Evolutionary conservation across 2,888 invertebrate species (phyloP).

Genomic region (Neoitamus cyanurus): DNA sequence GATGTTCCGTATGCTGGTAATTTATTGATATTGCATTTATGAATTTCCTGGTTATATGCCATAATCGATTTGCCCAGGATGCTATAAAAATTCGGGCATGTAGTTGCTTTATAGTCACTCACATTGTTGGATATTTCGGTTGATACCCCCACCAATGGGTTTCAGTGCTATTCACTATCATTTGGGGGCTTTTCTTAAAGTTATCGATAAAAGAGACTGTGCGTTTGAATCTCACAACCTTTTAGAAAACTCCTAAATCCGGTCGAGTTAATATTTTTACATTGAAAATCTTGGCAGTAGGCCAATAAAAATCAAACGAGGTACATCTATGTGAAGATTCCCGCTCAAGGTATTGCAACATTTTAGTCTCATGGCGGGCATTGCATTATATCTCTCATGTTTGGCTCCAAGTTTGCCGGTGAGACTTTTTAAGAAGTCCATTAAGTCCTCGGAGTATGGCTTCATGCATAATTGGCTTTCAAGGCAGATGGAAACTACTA

Average conservation of each 20-base stretch:
- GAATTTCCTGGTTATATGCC: neutral
- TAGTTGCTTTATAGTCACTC: neutral
- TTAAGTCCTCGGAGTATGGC: neutral
- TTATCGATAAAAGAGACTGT: neutral
- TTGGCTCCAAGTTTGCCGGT: neutral
- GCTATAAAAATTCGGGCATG: neutral
- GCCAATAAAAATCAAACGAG: neutral
- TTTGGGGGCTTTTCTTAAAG: neutral
- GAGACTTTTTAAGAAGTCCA: neutral
- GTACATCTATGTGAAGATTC: neutral
- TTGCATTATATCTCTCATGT: neutral
- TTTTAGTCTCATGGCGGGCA: neutral
- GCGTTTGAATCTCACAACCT: neutral
- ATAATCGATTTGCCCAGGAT: neutral
- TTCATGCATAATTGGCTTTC: neutral
- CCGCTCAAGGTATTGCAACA: neutral
- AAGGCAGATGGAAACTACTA: neutral
- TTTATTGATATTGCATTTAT: neutral
- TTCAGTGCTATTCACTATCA: neutral
- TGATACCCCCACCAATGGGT: neutral
- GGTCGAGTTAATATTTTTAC: neutral
- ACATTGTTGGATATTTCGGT: neutral
- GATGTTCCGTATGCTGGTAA: neutral
- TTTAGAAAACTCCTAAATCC: neutral
- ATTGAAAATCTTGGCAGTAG: neutral